Evolutionary conservation across 2,113 vertebrate genomes (phyloP), one percentile per base, ranked within the genome.

Genomic region (Serinus canaria): DNA sequence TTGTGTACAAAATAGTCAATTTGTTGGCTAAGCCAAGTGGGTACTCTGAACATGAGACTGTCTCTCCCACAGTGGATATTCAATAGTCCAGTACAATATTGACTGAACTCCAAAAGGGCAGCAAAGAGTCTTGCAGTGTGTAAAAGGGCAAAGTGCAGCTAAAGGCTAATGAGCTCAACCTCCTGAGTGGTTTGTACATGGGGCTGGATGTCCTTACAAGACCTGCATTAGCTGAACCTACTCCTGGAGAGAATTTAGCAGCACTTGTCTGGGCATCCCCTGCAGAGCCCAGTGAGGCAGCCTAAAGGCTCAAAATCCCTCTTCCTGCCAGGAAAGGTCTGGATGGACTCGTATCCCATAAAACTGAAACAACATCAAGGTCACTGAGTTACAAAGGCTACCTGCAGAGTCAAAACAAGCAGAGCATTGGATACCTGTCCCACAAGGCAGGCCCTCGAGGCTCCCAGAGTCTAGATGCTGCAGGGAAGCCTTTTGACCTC

Each of bases 391-490:
- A 50, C 33, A 78, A 78, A 67, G 11, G 44, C 39, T 47, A 59
- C 4, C 1, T 15, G 35, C 35, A 35, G 50, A 63, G 17, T 46
- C 52, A 82, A 75, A 93, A 13, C n/a, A 78, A 93, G 6, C 25
- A 39, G 20, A 35, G 7, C 19, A 21, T 9, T 18, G 44, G 25
- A 43, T 43, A 50, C 27, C 23, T 59, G 62, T 52, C 50, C 14
- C 58, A 60, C 5, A 0, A 76, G 30, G 18, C 18, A 35, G 35
- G 10, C 15, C 18, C 60, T 70, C 0, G 0, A 44, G 52, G 22
- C 49, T 18, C 9, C 23, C 56, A 50, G 14, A 13, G 6, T 55
- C 44, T 50, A 6, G 24, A 10, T 6, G 2, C 23, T 35, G 13
- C 28, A 68, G 6, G 7, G n/a, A 41, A 87, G n/a, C 21, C 33